Base-by-base conservation (phyloP, 1,140 invertebrate genomes). In the Himalopsyche phryganea region DNA sequence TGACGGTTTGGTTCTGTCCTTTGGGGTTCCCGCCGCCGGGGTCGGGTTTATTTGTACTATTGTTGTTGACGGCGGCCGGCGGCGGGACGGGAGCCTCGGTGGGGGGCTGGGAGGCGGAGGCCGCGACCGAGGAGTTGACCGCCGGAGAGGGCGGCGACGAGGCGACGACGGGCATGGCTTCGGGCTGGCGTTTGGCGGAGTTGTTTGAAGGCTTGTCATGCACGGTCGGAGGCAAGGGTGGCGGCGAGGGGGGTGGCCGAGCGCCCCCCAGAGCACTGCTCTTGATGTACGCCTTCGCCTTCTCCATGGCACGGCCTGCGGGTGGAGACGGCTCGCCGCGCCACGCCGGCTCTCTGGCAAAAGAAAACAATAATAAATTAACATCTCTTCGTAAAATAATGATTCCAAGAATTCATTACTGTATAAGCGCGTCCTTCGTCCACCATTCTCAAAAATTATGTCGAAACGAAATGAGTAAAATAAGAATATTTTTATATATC, bases 281-380 rank as follows among this genome's bases (percentile, higher is more conserved):
- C 69, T 81, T 81, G 67, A 82, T 81, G 68, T 82, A 81, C 46
- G 79, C 80, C 69, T 82, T 82, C 67, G 80, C 81, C 69, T 81
- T 82, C 76, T 82, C 80, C 80, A 82, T 82, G 71, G 38, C 56
- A 50, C 40, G 55, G 52, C 32, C 38, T 50, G 20, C 54, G 54
- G 54, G 42, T 41, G 17, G 45, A 55, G 42, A 55, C 52, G 49
- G 46, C 53, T 55, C 44, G 32, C 59, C 57, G 48, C 10, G 23
- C 23, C 23, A 28, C 23, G 23, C 23, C 23, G 23, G 23, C 23
- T 28, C 23, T 28, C 23, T 28, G 23, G 23, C 23, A 28, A 28
- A 3, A 28, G 23, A 28, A 28, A 3, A 28, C n/a, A n/a, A n/a
- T n/a, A n/a, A n/a, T n/a, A n/a, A n/a, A n/a, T n/a, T n/a, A n/a